Evolutionary conservation across 2,797 vertebrate species (phyloP).

Genomic region (Cercopithecus petaurista): DNA sequence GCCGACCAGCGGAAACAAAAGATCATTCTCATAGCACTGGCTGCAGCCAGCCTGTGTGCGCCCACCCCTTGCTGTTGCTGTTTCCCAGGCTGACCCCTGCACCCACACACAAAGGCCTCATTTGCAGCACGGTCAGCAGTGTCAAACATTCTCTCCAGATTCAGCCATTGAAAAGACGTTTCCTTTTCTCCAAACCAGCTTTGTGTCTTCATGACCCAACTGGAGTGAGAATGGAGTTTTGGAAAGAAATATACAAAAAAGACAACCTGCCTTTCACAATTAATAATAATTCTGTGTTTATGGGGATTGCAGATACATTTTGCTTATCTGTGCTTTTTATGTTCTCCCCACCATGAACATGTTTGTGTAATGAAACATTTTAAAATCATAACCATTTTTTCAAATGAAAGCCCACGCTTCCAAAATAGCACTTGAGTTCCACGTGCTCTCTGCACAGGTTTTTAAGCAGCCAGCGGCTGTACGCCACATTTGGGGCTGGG

Average conservation of each 20-base stretch:
- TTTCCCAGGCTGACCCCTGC: conserved; percentile 85
- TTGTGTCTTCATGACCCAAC: conserved; percentile 36
- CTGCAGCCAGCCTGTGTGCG: conserved; percentile 82
- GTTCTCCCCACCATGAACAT: not conserved
- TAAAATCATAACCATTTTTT: not conserved
- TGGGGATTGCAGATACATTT: not conserved
- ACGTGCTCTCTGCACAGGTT: no score
- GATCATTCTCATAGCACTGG: conserved; percentile 75
- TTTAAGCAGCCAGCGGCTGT: not conserved
- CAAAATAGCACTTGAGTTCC: not conserved
- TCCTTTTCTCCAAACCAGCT: conserved; percentile 61
- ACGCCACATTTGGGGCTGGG: not conserved
- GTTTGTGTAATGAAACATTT: not conserved
- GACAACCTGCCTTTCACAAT: not conserved
- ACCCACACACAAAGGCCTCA: conserved; percentile 84
- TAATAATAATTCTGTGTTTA: not conserved
- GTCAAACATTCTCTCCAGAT: conserved; percentile 80
- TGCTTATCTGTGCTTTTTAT: not conserved
- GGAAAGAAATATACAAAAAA: not conserved
- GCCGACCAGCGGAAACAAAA: conserved; percentile 86
- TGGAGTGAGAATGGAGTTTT: not conserved
- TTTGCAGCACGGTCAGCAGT: conserved; percentile 76
- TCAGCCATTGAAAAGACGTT: conserved; percentile 66
- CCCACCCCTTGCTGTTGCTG: conserved; percentile 82
- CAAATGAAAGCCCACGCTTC: not conserved